Evolutionary conservation across 2,797 vertebrate genomes (phyloP), one percentile per base, ranked within the genome.

Genomic region (Gobionotothen gibberifrons): DNA sequence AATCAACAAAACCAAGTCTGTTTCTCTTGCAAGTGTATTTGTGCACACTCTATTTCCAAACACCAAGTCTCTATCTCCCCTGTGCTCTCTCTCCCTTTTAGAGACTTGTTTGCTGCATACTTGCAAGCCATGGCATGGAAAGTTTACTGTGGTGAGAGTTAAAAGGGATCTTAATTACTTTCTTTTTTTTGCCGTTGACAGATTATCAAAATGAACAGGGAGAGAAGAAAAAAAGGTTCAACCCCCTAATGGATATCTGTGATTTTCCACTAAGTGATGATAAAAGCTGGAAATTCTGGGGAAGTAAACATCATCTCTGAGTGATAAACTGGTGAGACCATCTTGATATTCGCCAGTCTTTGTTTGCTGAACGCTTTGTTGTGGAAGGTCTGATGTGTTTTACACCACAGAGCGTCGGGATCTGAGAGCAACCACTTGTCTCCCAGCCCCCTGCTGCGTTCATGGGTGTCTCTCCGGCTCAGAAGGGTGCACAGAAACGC

Each of bases 1-100:
- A 81, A 93, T 89, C 89, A 91, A 93, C 92, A 92, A 90, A 93
- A 89, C 89, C 83, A 77, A 77, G 92, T 87, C 90, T 92, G 93
- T 91, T 90, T 91, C 86, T 74, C 85, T 69, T 62, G 72, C 79
- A 77, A 81, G 81, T 87, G 85, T 93, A 93, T 94, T 94, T 94
- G 90, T 93, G 87, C 84, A 89, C 77, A 67, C 80, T 91, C 89
- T 92, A 93, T 92, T 94, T 93, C 89, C 82, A 92, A 93, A 90
- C 84, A 81, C 82, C 57, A 12, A 74, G 75, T 84, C 81, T 84
- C 71, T 74, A 80, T 86, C 84, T 78, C 75, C 63, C 70, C 72
- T 13, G 1, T 47, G 3, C 76, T 54, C 67, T 39, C 69, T 36
- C 74, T 62, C 73, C 64, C 59, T 81, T 86, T 91, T 76, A 65